A percentile compares a stretch with the other conserved stretches of the same genome.
Conservation (phyloP, 2,113 vertebrate genomes). For the Ursus arctos region DNA sequence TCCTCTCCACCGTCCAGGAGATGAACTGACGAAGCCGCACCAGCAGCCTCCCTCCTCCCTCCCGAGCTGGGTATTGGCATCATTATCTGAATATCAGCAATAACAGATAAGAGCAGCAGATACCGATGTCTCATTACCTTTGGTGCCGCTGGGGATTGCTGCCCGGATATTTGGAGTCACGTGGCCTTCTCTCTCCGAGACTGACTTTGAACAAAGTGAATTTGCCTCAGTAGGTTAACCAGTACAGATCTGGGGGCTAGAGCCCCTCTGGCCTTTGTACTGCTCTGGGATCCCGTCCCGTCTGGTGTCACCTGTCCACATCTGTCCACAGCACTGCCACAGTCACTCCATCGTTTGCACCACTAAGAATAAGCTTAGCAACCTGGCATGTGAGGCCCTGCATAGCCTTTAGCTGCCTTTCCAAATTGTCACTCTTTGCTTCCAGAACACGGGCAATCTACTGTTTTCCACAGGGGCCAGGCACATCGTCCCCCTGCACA, state of each 20-base stretch:
- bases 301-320: neutral
- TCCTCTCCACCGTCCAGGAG: constrained; percentile 41
- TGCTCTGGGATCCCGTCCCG: no score
- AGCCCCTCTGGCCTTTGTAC: neutral
- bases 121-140: constrained; percentile 83
- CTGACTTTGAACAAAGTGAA: constrained; percentile 77
- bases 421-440: neutral
- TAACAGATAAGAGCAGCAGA: constrained; percentile 81
- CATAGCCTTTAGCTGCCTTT: neutral
- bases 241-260: constrained; percentile 13
- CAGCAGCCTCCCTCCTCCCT: constrained; percentile 54
- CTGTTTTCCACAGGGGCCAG: neutral
- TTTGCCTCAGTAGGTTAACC: constrained; percentile 71
- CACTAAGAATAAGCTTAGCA: neutral
- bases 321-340: neutral
- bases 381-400: neutral
- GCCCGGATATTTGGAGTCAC: constrained; percentile 82
- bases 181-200: constrained; percentile 52
- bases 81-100: constrained; percentile 85
- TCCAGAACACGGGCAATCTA: neutral
- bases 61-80: constrained; percentile 73
- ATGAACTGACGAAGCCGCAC: constrained; percentile 34
- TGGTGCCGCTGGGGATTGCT: constrained; percentile 76
- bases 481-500: neutral
- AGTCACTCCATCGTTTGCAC: neutral